Conservation (phyloP, 2,888 invertebrate species). For the Drosophila conformis region DNA sequence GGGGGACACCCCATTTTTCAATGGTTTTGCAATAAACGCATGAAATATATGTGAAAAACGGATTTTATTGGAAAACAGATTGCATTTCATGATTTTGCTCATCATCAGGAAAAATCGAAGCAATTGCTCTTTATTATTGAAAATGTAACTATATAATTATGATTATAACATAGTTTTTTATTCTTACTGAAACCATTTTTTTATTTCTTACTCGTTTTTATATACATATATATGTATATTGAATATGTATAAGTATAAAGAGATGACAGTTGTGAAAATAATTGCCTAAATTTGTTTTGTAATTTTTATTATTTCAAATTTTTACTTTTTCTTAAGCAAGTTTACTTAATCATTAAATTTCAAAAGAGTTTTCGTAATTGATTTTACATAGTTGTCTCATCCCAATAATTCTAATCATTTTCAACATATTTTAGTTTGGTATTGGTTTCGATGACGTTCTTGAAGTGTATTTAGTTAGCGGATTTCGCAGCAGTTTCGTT, state of each 20-base stretch:
- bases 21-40: neutral
- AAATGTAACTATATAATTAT: neutral
- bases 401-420: neutral
- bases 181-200: neutral
- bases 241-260: neutral
- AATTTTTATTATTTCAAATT: no score
- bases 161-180: neutral
- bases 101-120: neutral
- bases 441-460: neutral
- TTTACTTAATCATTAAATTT: neutral
- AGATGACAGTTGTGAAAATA: neutral
- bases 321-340: neutral
- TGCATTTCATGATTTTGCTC: neutral
- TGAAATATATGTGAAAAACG: neutral
- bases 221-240: no score
- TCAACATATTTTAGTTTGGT: neutral
- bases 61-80: neutral
- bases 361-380: neutral
- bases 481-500: constrained; percentile 14
- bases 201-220: neutral
- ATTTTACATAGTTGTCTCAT: neutral
- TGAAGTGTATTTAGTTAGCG: constrained; percentile 27
- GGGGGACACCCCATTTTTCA: constrained; percentile 8
- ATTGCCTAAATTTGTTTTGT: neutral
- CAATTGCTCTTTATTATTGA: neutral